phyloP scores from a whole-genome alignment of 2,888 invertebrate species.

The Julus scandinavius region DNA sequence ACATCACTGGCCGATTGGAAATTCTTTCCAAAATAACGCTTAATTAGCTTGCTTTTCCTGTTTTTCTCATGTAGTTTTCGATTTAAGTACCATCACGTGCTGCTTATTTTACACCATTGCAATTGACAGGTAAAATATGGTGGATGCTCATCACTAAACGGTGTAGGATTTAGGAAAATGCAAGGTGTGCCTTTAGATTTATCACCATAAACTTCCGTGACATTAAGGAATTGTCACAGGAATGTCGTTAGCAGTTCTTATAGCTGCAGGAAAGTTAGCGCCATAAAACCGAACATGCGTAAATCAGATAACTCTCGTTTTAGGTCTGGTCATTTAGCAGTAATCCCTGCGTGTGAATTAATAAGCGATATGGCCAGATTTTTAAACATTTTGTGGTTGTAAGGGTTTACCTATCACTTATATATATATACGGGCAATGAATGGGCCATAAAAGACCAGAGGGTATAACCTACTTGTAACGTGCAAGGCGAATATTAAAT shows the following conservation, averaged over 20 bases:
- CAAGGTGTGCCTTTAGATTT: background rate
- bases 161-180: background rate
- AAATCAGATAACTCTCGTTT: background rate
- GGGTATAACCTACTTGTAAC: background rate
- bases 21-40: no score
- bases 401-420: background rate
- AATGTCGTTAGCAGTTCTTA: background rate
- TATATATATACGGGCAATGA: background rate
- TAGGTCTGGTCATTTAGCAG: background rate
- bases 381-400: background rate
- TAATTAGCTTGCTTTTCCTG: no score
- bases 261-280: background rate
- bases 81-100: no score
- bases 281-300: no score
- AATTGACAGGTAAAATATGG: background rate
- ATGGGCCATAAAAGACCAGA: conserved; percentile 40
- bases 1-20: no score
- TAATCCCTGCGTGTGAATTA: conserved; percentile 9
- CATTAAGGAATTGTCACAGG: background rate
- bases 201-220: conserved; percentile 8
- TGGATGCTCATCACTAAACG: background rate
- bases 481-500: background rate
- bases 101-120: no score
- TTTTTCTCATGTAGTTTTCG: no score
- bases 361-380: conserved; percentile 6